Evolutionary conservation across 2,113 vertebrate genomes (phyloP), one percentile per base, ranked within the genome.

Genomic region (Hippocampus comes): DNA sequence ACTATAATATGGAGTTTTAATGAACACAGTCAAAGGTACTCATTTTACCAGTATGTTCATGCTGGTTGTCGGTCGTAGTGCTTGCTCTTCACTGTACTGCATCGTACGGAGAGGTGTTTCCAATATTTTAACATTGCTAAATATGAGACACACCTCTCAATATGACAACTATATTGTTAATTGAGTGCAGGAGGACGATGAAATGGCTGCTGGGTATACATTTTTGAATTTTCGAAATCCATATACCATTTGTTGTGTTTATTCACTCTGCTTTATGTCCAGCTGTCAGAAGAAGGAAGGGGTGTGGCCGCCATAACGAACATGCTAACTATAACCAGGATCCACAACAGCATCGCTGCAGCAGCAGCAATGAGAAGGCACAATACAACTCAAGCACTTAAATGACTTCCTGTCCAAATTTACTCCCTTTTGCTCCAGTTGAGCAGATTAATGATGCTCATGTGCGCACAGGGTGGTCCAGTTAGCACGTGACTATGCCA

Each of bases 241-340:
- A 64, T 11, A 2, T 42, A 21, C 9, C 10, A 14, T 7, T 64
- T 43, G 20, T 23, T 49, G 5, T 51, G 8, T 65, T n/a, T 46
- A 1, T 72, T 56, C 59, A 1, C 27, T 55, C 15, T 56, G 14
- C 9, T 55, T 3, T 49, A 42, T 63, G 67, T 74, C 25, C 85
- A 97, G 96, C 87, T 97, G 48, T 93, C 95, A 59, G 82, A 89
- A 9, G 92, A 95, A 78, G 95, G 95, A 1, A 89, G 91, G 30
- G 95, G 95, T 0, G 93, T 96, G 81, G 92, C 93, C 9, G 91
- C 91, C 67, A 95, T 97, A 46, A 90, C 93, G 67, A 91, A 77
- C 88, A 95, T 97, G 95, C 81, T 97, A 68, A 95, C 93, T 9
- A 89, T 97, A 68, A 93, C 92, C 43, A 91, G 94, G 70, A 93